These are phyloP conservation scores for Clarias fuscus DNA, from an alignment of 2,797 vertebrate genomes.

Conservation along the genomic window DNA sequence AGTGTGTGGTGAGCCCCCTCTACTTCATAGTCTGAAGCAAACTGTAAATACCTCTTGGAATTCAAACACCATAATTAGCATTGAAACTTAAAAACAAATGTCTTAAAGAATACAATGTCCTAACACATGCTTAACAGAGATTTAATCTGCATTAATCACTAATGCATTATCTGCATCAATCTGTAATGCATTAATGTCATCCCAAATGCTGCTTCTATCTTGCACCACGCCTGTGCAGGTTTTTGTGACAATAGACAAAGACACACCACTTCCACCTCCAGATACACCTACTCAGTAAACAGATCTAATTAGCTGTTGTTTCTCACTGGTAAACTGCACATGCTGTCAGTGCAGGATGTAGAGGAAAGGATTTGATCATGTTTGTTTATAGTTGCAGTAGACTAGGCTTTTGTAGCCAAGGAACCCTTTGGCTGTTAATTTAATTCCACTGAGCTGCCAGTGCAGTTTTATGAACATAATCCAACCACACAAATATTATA, in stretches of 20 bases:
- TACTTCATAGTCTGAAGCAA: not conserved
- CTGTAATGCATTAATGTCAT: not conserved
- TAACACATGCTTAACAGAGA: not conserved
- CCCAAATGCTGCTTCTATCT: not conserved
- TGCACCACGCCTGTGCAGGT: not conserved
- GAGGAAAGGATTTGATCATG: not conserved
- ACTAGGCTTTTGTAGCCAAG: not conserved
- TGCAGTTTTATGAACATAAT: not conserved
- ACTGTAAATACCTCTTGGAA: slow-evolving; percentile 1
- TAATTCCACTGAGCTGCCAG: not conserved
- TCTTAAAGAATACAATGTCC: not conserved
- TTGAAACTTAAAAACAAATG: not conserved
- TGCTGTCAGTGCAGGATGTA: not conserved
- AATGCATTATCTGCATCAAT: too few relatives aligned
- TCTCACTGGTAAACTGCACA: not conserved
- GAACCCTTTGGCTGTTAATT: not conserved
- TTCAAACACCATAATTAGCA: not conserved
- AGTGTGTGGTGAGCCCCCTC: not conserved
- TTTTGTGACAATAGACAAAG: not conserved
- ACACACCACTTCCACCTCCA: too few relatives aligned
- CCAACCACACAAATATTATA: not conserved
- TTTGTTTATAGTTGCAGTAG: not conserved
- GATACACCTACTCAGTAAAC: not conserved
- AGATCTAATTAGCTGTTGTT: not conserved
- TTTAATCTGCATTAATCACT: not conserved